Conservation (phyloP, 2,113 vertebrate genomes). For the Rhabdornis inornatus region DNA sequence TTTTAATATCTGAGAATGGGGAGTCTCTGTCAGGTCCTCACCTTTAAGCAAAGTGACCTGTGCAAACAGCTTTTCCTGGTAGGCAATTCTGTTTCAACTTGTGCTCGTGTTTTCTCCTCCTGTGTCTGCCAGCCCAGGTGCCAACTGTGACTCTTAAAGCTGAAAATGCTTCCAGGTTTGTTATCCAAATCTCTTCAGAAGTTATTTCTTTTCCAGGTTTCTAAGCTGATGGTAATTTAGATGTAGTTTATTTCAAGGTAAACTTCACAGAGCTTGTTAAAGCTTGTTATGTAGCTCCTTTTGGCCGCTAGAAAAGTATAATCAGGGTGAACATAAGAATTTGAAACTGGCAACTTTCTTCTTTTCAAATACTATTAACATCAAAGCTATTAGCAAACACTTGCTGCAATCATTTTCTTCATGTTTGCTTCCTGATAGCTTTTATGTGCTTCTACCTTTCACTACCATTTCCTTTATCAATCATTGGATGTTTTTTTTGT, state of each 20-base stretch:
- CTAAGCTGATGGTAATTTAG: not conserved
- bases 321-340: not conserved
- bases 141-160: not conserved
- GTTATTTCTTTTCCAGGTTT: not conserved
- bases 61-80: not conserved
- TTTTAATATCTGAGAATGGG: not conserved
- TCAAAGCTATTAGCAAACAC: not conserved
- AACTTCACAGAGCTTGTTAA: slow-evolving; percentile 25
- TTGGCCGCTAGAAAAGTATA: not conserved
- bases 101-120: not conserved
- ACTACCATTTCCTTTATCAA: not conserved
- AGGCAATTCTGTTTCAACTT: not conserved
- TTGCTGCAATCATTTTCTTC: not conserved
- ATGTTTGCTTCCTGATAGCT: not conserved
- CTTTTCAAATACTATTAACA: not conserved
- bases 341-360: not conserved
- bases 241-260: slow-evolving; percentile 1
- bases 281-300: not conserved
- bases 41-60: not conserved
- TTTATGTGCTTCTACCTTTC: slow-evolving; percentile 1
- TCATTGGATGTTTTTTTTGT: not conserved
- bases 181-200: not conserved
- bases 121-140: not conserved
- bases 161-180: not conserved
- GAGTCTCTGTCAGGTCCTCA: not conserved